Percentiles rank a stretch among this genome's conserved stretches.
These are phyloP conservation scores for Sarcophaga carnaria DNA, from an alignment of 2,888 invertebrate species.

Conservation along the genomic window DNA sequence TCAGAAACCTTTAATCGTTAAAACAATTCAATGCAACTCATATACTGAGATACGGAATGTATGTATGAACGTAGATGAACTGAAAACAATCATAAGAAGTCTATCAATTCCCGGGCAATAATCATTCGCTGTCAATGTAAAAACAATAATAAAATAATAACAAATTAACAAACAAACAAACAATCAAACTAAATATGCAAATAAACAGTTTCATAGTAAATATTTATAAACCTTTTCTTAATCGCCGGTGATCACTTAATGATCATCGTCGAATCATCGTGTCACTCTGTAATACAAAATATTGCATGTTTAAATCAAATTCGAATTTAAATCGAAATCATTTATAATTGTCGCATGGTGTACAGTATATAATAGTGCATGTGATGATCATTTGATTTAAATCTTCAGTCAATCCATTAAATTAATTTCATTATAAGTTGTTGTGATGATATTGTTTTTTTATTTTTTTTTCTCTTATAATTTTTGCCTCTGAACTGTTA, in stretches of 20 bases:
- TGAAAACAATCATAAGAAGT: neutral
- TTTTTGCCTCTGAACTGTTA: neutral
- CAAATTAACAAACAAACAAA: neutral
- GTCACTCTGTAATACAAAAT: too few relatives aligned
- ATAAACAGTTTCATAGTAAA: too few relatives aligned
- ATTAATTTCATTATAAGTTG: constrained; percentile 53
- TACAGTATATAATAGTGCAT: too few relatives aligned
- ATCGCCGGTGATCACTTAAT: neutral
- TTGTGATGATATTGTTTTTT: neutral
- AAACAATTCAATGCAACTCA: neutral
- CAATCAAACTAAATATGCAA: neutral
- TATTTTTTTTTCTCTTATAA: too few relatives aligned
- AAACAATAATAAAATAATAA: neutral
- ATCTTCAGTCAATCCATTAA: constrained; percentile 31
- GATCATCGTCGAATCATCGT: neutral
- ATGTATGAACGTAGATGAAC: neutral
- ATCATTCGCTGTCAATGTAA: neutral
- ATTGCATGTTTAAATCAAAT: constrained; percentile 18
- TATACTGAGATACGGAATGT: neutral
- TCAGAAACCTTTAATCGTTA: constrained; percentile 11
- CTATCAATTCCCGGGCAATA: neutral
- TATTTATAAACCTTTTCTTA: too few relatives aligned
- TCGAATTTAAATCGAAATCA: neutral
- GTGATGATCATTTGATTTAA: constrained; percentile 10
- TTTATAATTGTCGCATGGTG: too few relatives aligned